Evolutionary conservation across 2,113 vertebrate genomes (phyloP), one percentile per base, ranked within the genome.

Genomic region (Aleadryas rufinucha): DNA sequence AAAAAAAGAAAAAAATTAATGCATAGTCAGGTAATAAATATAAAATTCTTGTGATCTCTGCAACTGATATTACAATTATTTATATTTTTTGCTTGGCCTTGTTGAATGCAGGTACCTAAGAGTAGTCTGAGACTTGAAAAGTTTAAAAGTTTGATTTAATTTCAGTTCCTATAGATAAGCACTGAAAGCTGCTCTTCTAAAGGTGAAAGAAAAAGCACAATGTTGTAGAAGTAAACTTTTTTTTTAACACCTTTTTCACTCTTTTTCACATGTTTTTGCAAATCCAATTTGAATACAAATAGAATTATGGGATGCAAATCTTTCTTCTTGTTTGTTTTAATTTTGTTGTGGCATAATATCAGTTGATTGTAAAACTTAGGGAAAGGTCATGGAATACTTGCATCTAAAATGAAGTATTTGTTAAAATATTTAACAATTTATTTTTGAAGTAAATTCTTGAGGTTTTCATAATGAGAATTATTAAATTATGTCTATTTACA

Each of bases 51-150:
- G 3, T 42, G 30, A 33, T 21, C 5, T 35, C 26, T 71, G 21
- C 41, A 80, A 49, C 4, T 37, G 41, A 41, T 12, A 44, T 2
- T 54, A 16, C 5, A 59, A 33, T 41, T 30, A 23, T 21, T 56
- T 70, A 44, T 27, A 27, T 14, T 45, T 41, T 44, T 61, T 69
- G 4, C 16, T 77, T 30, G 16, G 10, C 3, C 13, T 39, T 50
- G 18, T 21, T 54, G 6, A 66, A 7, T 27, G 21, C 24, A 26
- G 0, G 0, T 21, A 45, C 2, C 10, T 27, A 49, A 57, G 30
- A 75, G 7, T 4, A 63, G 3, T 13, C 23, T 47, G 28, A 89
- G 10, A 45, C 10, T 16, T 65, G 11, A 45, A 74, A n/a, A 65
- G 2, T 33, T 49, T 60, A 60, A 88, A 93, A 72, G 2, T 14